Conservation (phyloP, 2,888 invertebrate species). For the Biston betularia region DNA sequence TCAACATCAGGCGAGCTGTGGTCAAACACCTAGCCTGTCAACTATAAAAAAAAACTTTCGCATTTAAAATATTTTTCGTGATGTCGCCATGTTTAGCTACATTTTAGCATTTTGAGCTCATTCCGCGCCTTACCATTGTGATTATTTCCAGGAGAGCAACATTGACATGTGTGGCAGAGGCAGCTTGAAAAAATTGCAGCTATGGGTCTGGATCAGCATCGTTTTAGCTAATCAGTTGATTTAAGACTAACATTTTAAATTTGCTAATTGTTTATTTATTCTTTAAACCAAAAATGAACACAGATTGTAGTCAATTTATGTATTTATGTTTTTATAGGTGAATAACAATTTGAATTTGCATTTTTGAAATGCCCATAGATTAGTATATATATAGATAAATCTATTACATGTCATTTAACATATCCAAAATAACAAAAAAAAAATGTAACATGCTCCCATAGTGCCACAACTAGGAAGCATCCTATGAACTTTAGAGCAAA, state of each 20-base stretch:
- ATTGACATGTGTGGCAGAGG: conserved; percentile 89
- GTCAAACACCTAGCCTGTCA: too few species aligned
- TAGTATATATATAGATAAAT: conserved; percentile 52
- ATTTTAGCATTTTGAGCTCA: too few species aligned
- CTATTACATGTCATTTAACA: conserved; percentile 72
- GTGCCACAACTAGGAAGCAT: conserved; percentile 67
- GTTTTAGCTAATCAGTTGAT: conserved; percentile 45
- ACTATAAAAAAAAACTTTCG: too few species aligned
- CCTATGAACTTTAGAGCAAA: conserved; percentile 36
- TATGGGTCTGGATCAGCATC: conserved; percentile 57
- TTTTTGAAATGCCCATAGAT: conserved; percentile 43
- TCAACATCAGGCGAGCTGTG: too few species aligned
- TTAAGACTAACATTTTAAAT: conserved; percentile 10
- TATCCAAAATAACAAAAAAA: conserved; percentile 57
- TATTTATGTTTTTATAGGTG: conserved; percentile 25
- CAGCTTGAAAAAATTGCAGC: conserved; percentile 55
- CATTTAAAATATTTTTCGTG: too few species aligned
- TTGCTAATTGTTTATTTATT: conserved; percentile 29
- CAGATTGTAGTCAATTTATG: conserved; percentile 24
- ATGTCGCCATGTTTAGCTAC: not conserved
- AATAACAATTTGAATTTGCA: conserved; percentile 35
- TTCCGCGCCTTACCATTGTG: not conserved
- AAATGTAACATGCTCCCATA: conserved; percentile 56
- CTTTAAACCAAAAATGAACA: conserved; percentile 24
- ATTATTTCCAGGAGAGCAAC: conserved; percentile 86